Evolutionary conservation across 2,888 invertebrate species (phyloP).

Genomic region (Protodeltote pygarga): DNA sequence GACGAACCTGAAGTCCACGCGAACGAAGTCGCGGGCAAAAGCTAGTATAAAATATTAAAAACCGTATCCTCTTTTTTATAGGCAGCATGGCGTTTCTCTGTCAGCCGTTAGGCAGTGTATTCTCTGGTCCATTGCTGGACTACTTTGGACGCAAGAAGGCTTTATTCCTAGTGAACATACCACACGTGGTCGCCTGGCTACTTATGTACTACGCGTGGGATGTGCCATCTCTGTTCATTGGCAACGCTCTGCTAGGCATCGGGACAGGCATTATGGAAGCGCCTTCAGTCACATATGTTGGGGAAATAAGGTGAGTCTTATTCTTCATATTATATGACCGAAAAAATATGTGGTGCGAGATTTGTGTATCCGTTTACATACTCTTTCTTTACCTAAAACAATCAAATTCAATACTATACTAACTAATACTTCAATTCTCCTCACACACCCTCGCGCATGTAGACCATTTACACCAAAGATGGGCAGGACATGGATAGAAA

Average conservation of each 20-base stretch:
- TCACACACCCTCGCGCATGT: too few species aligned
- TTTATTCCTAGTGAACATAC: slow-evolving; percentile 86
- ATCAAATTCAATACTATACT: too few species aligned
- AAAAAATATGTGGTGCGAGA: not conserved
- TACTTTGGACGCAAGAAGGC: slow-evolving; percentile 85
- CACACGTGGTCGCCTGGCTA: slow-evolving; percentile 86
- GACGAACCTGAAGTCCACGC: too few species aligned
- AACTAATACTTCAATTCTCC: too few species aligned
- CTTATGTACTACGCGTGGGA: slow-evolving; percentile 83
- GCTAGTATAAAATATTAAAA: not conserved
- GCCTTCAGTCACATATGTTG: slow-evolving; percentile 88
- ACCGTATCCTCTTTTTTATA: slow-evolving; percentile 53
- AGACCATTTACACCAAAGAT: too few species aligned
- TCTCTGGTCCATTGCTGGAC: slow-evolving; percentile 86
- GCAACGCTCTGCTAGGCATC: slow-evolving; percentile 83
- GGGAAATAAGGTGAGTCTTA: slow-evolving; percentile 81
- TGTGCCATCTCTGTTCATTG: slow-evolving; percentile 79
- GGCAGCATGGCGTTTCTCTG: slow-evolving; percentile 86
- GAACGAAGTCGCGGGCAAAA: too few species aligned
- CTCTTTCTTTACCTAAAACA: not conserved
- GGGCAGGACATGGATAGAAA: too few species aligned
- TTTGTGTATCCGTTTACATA: not conserved
- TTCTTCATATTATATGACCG: not conserved
- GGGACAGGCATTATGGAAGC: slow-evolving; percentile 88
- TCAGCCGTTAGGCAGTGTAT: slow-evolving; percentile 86